phyloP scores from a whole-genome alignment of 2,888 invertebrate species.

The Tipula confusa region DNA sequence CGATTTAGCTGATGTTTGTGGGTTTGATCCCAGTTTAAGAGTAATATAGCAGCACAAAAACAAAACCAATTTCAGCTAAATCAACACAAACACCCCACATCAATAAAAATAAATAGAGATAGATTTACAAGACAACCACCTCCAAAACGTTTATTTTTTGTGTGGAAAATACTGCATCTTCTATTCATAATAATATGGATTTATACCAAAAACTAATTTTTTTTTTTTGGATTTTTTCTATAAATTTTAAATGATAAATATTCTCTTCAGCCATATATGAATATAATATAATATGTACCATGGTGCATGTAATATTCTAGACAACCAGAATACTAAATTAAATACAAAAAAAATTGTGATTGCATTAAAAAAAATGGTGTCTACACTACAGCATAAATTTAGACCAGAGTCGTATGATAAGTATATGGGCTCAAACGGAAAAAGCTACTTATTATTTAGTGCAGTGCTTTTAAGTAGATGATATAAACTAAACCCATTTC shows the following conservation, averaged over 20 bases:
- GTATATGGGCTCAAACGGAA: too few species aligned
- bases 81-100: not conserved
- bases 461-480: too few species aligned
- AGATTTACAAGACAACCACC: not conserved
- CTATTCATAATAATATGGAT: not conserved
- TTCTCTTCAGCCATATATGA: not conserved
- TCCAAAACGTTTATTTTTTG: not conserved
- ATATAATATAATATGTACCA: not conserved
- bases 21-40: not conserved
- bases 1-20: not conserved
- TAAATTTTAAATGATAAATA: constrained; percentile 20
- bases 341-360: not conserved
- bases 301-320: constrained; percentile 6
- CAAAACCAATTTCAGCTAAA: not conserved
- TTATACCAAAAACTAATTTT: not conserved
- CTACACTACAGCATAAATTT: not conserved
- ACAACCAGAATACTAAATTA: constrained; percentile 7
- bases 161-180: not conserved
- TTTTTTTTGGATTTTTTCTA: not conserved
- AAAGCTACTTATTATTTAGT: too few species aligned
- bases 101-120: not conserved
- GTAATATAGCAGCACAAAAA: too few species aligned
- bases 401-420: too few species aligned
- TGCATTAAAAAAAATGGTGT: not conserved
- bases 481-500: too few species aligned